Evolutionary conservation across 2,888 invertebrate species (phyloP), one percentile per base, ranked within the genome.

Genomic region (Eristalinus aeneus): DNA sequence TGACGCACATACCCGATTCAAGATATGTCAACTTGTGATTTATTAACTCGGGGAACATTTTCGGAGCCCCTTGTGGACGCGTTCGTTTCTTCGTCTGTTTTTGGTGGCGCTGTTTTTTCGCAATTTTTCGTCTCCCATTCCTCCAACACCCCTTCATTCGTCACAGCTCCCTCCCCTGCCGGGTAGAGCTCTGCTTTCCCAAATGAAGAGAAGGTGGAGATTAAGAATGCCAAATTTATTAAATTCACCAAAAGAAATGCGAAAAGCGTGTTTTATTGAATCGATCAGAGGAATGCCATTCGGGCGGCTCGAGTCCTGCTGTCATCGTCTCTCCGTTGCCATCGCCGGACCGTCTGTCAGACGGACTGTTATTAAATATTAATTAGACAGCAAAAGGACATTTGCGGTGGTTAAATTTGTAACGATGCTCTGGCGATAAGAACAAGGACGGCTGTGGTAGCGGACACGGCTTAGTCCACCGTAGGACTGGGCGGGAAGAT

Each of bases 401-500:
- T 86, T 86, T 82, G 71, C 71, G 86, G 86, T 82, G 81, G 86
- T 86, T 86, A 86, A 86, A 86, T 86, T 81, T 86, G 86, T 86
- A 86, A 86, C 86, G 78, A 86, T 77, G 86, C 68, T 34, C n/a
- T 36, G 68, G 12, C 60, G 86, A 86, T 86, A 86, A 81, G 77
- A 71, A 63, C 53, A 69, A 69, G 63, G 58, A 34, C 53, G 54
- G 69, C 22, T 8, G 31, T 46, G 56, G 23, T 36, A 34, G 53
- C 63, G 32, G 61, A 39, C 34, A 1, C 16, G n/a, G 46, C 46
- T 46, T 16, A 46, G 46, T 16, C 16, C 46, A 8, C 16, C 8
- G 16, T 8, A 16, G 46, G 20, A n/a, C 11, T 31, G 11, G 9
- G 54, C 23, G 63, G 67, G 60, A 56, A 23, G 20, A 76, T 54